Evolutionary conservation across 2,113 vertebrate genomes (phyloP).

Genomic region (Pluvianellus socialis): DNA sequence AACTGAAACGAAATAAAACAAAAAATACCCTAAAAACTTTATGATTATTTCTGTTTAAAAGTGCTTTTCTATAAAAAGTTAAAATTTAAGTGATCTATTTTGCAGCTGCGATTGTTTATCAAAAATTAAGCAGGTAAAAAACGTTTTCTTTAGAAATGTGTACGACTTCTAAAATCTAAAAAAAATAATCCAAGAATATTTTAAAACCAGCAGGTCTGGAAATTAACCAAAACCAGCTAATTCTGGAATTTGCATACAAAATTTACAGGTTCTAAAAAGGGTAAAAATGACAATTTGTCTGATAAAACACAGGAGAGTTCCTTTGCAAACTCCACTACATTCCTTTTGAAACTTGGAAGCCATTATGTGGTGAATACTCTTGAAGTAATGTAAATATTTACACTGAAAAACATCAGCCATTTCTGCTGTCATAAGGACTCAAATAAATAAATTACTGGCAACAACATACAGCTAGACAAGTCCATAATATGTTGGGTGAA

Average conservation of each 20-base stretch:
- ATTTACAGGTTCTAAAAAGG: neutral
- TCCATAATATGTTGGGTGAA: neutral
- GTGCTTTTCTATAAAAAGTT: neutral
- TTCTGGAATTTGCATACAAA: neutral
- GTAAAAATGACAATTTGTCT: neutral
- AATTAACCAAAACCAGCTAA: neutral
- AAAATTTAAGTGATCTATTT: neutral
- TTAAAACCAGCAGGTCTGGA: neutral
- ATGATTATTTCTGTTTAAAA: neutral
- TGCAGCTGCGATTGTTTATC: neutral
- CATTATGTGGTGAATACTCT: neutral
- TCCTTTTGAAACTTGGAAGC: neutral
- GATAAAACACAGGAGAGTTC: neutral
- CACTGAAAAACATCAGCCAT: neutral
- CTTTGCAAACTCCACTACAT: neutral
- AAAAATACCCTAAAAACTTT: neutral
- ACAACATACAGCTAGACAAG: rapidly evolving
- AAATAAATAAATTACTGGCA: neutral
- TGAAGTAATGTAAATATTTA: neutral
- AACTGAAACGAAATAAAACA: neutral
- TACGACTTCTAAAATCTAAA: neutral
- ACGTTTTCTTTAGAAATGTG: neutral
- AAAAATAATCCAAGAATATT: neutral
- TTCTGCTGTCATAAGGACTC: neutral
- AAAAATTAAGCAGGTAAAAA: neutral